These are phyloP conservation scores for Aradophagus sp. DNA, from an alignment of 1,140 invertebrate species.

Conservation along the genomic window DNA sequence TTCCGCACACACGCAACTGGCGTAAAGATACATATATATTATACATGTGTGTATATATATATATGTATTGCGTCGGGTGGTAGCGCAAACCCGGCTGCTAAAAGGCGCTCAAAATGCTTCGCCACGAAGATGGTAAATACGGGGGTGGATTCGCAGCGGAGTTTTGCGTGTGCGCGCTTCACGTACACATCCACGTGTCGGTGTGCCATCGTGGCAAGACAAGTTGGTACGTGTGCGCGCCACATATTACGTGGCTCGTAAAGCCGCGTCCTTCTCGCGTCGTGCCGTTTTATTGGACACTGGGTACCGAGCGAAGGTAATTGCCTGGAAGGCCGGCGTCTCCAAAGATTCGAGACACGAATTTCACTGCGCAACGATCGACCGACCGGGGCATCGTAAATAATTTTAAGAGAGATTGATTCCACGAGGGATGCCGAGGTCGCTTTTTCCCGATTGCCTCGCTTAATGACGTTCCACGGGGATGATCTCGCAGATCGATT, in stretches of 20 bases:
- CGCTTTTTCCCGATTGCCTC: constrained; percentile 15
- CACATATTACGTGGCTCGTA: constrained; percentile 50
- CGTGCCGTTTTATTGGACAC: constrained; percentile 63
- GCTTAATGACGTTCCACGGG: constrained; percentile 21
- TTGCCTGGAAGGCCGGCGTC: constrained; percentile 62
- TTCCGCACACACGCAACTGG: background rate
- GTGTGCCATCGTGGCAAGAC: constrained; percentile 15
- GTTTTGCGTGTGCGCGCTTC: background rate
- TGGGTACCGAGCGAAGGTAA: constrained; percentile 67
- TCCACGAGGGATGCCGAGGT: constrained; percentile 11
- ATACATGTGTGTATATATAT: too few species aligned
- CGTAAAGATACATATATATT: too few species aligned
- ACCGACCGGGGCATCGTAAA: constrained; percentile 44
- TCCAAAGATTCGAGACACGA: constrained; percentile 49
- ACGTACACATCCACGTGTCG: too few species aligned
- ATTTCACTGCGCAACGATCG: constrained; percentile 48
- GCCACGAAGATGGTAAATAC: constrained; percentile 43
- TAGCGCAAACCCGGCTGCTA: constrained; percentile 49
- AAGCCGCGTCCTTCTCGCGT: constrained; percentile 45
- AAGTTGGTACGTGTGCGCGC: constrained; percentile 23
- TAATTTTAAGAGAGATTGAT: constrained; percentile 54
- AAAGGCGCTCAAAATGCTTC: constrained; percentile 57
- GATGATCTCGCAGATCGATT: constrained; percentile 4
- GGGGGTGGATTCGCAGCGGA: constrained; percentile 43
- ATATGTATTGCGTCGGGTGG: too few species aligned